Percentiles rank a stretch among this genome's conserved stretches.
Evolutionary conservation across 1,140 invertebrate species (phyloP).

Genomic region (Tetramorium simillimum): DNA sequence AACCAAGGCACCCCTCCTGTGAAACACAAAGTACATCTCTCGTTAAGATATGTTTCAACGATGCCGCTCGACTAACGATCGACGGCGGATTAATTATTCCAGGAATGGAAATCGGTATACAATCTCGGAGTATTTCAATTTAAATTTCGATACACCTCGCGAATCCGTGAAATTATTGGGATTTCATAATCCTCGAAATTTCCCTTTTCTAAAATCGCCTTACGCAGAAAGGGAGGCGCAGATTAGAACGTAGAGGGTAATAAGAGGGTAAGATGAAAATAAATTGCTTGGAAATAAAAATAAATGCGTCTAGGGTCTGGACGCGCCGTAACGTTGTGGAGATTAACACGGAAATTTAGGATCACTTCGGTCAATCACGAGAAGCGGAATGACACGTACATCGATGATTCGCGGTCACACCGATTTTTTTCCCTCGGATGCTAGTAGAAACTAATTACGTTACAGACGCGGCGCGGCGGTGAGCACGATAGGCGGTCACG

Average conservation of each 20-base stretch:
- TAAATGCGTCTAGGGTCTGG: not conserved
- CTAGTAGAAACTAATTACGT: slow-evolving; percentile 39
- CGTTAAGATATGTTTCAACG: not conserved
- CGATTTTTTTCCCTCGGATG: slow-evolving; percentile 9
- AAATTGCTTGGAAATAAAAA: not conserved
- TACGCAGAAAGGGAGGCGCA: not conserved
- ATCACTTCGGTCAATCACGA: not conserved
- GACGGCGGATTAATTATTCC: not conserved
- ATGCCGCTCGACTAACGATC: not conserved
- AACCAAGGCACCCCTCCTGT: not conserved
- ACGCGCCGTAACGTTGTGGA: not conserved
- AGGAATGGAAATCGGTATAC: not conserved
- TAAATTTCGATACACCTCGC: not conserved
- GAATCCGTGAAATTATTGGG: not conserved
- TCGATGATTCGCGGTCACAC: not conserved
- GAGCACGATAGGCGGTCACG: slow-evolving; percentile 46
- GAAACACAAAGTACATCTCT: slow-evolving; percentile 1
- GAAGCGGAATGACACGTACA: not conserved
- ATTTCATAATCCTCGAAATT: not conserved
- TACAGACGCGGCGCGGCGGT: too few species aligned
- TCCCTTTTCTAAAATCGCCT: not conserved
- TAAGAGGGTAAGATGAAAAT: not conserved
- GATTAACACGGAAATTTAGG: not conserved
- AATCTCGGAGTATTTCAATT: not conserved
- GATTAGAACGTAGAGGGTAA: not conserved